phyloP scores from a whole-genome alignment of 2,888 invertebrate genomes.

The Taenaris catops region DNA sequence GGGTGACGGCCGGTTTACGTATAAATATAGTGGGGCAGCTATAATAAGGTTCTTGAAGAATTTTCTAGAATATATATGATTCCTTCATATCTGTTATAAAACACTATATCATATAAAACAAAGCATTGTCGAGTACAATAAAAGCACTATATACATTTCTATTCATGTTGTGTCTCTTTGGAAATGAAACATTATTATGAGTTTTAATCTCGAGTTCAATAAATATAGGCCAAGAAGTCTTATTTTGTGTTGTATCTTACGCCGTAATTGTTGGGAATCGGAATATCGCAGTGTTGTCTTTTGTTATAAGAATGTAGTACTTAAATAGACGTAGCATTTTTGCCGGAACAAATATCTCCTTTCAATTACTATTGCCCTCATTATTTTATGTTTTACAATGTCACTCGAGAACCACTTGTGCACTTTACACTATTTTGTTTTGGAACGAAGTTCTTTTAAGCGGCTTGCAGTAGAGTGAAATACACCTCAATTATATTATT shows the following conservation, averaged over 20 bases:
- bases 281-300: slow-evolving; percentile 22
- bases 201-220: slow-evolving; percentile 27
- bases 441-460: no score
- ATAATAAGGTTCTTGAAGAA: no score
- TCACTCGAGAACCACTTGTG: no score
- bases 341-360: slow-evolving; percentile 8
- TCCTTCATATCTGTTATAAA: background rate
- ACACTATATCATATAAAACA: slow-evolving; percentile 4
- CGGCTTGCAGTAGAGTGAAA: no score
- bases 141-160: slow-evolving; percentile 10
- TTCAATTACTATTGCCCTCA: slow-evolving; percentile 2
- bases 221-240: slow-evolving; percentile 26
- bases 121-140: slow-evolving; percentile 3
- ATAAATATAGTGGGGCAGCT: no score
- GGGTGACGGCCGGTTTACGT: no score
- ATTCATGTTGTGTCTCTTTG: slow-evolving; percentile 8
- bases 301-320: slow-evolving; percentile 22
- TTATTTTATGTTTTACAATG: no score
- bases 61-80: no score
- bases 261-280: slow-evolving; percentile 23
- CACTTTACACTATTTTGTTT: no score
- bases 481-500: no score
- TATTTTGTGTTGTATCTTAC: slow-evolving; percentile 24
- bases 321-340: slow-evolving; percentile 17
- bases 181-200: slow-evolving; percentile 18